Evolutionary conservation across 2,113 vertebrate species (phyloP).

Genomic region (Scomber japonicus): DNA sequence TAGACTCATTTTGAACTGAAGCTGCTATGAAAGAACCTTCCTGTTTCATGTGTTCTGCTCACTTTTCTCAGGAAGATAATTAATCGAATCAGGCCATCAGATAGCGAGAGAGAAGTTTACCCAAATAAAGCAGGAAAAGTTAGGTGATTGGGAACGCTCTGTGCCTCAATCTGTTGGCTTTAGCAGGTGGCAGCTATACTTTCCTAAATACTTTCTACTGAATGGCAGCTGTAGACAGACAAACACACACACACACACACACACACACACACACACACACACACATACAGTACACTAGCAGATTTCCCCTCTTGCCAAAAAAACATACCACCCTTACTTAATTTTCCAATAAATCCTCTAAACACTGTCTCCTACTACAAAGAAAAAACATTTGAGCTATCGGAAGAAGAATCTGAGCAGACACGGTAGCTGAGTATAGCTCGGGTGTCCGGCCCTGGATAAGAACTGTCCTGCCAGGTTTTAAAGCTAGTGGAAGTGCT

Average conservation of each 20-base stretch:
- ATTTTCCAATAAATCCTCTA: constrained; percentile 10
- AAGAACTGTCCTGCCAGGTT: constrained; percentile 39
- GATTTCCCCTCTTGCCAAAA: constrained; percentile 2
- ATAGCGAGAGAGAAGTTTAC: constrained; percentile 9
- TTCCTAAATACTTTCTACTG: constrained; percentile 12
- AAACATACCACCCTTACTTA: neutral
- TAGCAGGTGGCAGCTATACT: constrained; percentile 19
- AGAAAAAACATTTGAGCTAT: constrained; percentile 25
- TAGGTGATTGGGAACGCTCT: neutral
- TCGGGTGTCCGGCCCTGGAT: constrained; percentile 19
- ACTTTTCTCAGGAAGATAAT: constrained; percentile 24
- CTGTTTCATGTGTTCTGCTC: constrained; percentile 29
- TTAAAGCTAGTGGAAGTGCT: constrained; percentile 55
- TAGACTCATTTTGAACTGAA: constrained; percentile 26
- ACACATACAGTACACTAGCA: neutral
- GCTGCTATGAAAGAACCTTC: constrained; percentile 19
- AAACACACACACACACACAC: neutral
- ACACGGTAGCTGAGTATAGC: constrained; percentile 27
- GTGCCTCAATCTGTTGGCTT: constrained; percentile 53
- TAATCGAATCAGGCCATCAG: constrained; percentile 41
- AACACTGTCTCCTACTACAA: neutral
- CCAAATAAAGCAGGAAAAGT: constrained; percentile 38
- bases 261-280: neutral
- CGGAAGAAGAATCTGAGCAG: constrained; percentile 27
- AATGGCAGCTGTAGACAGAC: constrained; percentile 2